Evolutionary conservation across 2,888 invertebrate species (phyloP), one percentile per base, ranked within the genome.

Genomic region (Maniola hyperantus): DNA sequence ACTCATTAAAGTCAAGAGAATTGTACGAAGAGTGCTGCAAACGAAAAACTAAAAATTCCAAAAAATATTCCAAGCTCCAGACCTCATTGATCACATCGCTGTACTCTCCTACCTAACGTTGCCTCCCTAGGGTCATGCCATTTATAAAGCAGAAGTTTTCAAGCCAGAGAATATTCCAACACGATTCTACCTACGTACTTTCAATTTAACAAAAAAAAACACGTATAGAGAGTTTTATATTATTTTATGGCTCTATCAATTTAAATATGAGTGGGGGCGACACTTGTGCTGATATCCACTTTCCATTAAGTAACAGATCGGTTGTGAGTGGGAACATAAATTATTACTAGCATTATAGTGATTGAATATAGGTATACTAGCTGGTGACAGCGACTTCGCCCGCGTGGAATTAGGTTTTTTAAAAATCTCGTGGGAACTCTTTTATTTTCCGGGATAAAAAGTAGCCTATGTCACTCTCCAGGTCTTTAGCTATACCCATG

Each of bases 251-350:
- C 34, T 26, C 26, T 46, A 34, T 59, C 46, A 48, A 48, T 59
- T 59, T 50, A 51, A 61, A 61, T 36, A 13, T 61, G 39, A 61
- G 61, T 61, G 50, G 50, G 61, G 50, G 61, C 61, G 51, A 51
- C 39, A 50, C n/a, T 48, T 20, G 48, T 36, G 8, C 26, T 36
- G 50, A 20, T 50, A 39, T 48, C 48, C 50, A 26, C 61, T 61
- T 51, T 61, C 61, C 50, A 39, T 51, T 61, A 36, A n/a, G 59
- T 48, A 60, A 55, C 15, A 13, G 36, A 33, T n/a, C 13, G 55
- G 15, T 42, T 5, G 48, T 36, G 18, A 60, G 60, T 60, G 48
- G 36, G 18, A 33, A 60, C 34, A 34, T 60, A 39, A 51, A 39
- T 51, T 50, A 61, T 61, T 39, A 36, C 50, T 50, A 7, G 39